Conservation (phyloP, 2,113 vertebrate species). For the Chaenogobius annularis region DNA sequence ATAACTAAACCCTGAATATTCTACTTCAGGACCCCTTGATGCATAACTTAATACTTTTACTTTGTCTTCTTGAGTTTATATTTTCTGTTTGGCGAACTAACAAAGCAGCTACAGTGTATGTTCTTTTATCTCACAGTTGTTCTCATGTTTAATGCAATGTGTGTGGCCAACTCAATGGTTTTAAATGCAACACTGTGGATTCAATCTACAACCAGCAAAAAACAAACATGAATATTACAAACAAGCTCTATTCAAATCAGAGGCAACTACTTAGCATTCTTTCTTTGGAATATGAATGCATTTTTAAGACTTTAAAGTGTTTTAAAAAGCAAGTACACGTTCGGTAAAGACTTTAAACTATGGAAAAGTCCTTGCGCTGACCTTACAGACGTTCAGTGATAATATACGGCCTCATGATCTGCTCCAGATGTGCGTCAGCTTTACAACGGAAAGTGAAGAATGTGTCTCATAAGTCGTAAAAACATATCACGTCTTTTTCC, state of each 20-base stretch:
- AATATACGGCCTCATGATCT: neutral
- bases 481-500: neutral
- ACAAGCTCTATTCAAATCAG: neutral
- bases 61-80: no score
- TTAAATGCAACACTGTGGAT: neutral
- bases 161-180: neutral
- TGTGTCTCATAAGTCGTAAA: neutral
- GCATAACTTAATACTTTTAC: no score
- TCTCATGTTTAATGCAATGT: constrained; percentile 9
- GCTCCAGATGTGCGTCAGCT: neutral
- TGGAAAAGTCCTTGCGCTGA: neutral
- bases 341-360: neutral
- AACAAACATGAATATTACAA: neutral
- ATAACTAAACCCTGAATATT: no score
- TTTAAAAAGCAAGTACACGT: neutral
- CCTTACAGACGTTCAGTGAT: neutral
- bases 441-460: constrained; percentile 5
- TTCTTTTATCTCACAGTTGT: neutral
- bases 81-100: neutral
- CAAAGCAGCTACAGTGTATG: neutral
- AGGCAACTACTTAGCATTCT: neutral
- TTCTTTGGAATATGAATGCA: neutral
- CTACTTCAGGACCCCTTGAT: no score
- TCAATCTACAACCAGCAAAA: neutral
- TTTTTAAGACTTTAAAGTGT: neutral